Evolutionary conservation across 2,888 invertebrate genomes (phyloP).

Genomic region (Trilocha varians): DNA sequence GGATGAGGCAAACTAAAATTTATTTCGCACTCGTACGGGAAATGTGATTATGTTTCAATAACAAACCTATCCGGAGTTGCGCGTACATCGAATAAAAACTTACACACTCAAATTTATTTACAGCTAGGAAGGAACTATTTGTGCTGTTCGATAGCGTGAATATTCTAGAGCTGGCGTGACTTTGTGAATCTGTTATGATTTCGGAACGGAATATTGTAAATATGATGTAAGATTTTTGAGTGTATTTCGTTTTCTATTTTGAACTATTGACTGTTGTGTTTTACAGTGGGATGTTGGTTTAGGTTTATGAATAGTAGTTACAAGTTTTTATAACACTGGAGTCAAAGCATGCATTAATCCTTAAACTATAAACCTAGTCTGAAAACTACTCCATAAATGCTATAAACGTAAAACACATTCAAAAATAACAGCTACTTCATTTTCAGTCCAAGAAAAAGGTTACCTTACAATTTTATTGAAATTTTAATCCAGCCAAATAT

Average conservation of each 20-base stretch:
- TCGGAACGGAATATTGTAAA: neutral
- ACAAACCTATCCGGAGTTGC: conserved; percentile 39
- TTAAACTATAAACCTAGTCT: too few relatives aligned
- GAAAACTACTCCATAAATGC: too few relatives aligned
- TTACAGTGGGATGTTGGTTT: neutral
- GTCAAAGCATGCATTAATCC: too few relatives aligned
- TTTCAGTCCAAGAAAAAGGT: neutral
- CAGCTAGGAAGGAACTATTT: conserved; percentile 1
- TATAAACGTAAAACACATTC: too few relatives aligned
- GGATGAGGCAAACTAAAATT: conserved; percentile 32
- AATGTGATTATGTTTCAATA: conserved; percentile 56
- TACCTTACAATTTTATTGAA: neutral
- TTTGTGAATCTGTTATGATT: conserved; percentile 5
- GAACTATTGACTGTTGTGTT: neutral
- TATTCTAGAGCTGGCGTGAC: neutral
- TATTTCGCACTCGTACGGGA: conserved; percentile 44
- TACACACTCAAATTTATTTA: conserved; percentile 13
- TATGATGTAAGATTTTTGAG: neutral
- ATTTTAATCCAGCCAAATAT: neutral
- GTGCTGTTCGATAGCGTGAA: neutral
- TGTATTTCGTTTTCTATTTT: neutral
- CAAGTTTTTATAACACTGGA: neutral
- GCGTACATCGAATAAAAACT: conserved; percentile 39
- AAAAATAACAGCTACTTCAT: neutral
- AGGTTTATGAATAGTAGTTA: neutral